Evolutionary conservation across 2,113 vertebrate species (phyloP).

Genomic region (Urocitellus parryii): DNA sequence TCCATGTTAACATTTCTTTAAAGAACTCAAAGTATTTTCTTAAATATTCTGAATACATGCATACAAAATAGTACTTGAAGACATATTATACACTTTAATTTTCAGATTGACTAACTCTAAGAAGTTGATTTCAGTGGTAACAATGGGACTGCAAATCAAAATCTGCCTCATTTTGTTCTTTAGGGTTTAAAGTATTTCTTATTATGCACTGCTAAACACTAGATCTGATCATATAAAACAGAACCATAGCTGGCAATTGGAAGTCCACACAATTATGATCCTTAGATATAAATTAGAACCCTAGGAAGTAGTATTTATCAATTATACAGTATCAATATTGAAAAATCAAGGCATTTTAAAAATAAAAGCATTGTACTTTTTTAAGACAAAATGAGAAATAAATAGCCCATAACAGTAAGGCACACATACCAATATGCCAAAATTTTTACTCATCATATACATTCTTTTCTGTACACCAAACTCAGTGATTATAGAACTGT

Average conservation of each 20-base stretch:
- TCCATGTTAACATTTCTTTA: background rate
- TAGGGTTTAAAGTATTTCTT: background rate
- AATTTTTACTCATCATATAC: background rate
- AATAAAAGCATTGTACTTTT: constrained; percentile 35
- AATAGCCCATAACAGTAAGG: background rate
- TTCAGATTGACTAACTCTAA: background rate
- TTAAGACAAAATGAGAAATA: background rate
- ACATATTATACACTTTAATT: constrained; percentile 2
- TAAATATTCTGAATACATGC: background rate
- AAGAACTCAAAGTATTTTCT: constrained; percentile 15
- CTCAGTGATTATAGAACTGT: background rate
- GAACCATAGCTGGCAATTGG: background rate
- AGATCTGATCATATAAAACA: background rate
- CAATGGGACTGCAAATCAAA: background rate
- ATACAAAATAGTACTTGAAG: background rate
- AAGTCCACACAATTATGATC: background rate
- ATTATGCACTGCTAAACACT: background rate
- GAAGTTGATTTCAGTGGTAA: constrained; percentile 4
- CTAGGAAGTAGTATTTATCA: constrained; percentile 39
- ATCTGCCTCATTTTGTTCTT: background rate
- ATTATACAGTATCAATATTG: background rate
- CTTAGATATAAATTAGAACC: background rate
- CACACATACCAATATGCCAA: background rate
- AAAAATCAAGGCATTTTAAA: constrained; percentile 4
- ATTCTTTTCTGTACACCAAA: background rate